Percentiles rank a stretch among this genome's conserved stretches.
Conservation (phyloP, 2,113 vertebrate species). For the Thryonomys swinderianus region DNA sequence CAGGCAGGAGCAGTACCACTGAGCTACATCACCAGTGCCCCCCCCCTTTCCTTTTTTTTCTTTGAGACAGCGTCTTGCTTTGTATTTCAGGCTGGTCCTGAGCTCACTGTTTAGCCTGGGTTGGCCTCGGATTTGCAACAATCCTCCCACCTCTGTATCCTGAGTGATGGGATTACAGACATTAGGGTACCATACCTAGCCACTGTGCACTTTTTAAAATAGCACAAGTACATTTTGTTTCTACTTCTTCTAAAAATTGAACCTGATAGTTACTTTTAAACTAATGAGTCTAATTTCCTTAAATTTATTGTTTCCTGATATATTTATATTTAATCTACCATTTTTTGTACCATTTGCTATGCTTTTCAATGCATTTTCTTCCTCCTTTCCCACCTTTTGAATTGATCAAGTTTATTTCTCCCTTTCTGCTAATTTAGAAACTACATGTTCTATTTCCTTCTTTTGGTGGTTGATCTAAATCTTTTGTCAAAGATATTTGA, state of each 20-base stretch:
- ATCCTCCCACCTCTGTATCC: no score
- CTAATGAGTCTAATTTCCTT: neutral
- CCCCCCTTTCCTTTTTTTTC: no score
- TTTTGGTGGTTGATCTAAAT: neutral
- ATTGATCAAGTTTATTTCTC: neutral
- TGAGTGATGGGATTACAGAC: no score
- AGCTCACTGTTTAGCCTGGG: no score
- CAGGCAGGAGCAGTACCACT: no score
- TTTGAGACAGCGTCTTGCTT: no score
- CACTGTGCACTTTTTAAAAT: neutral
- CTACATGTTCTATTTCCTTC: neutral
- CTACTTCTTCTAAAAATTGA: neutral
- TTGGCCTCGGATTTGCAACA: no score
- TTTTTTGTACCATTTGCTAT: constrained; percentile 6
- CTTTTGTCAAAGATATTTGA: neutral
- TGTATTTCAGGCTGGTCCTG: no score
- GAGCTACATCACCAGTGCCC: no score
- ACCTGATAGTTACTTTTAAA: neutral
- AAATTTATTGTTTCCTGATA: neutral
- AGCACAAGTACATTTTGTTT: neutral
- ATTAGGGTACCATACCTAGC: neutral
- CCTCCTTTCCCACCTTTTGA: neutral
- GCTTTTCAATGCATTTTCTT: neutral
- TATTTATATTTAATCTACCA: neutral
- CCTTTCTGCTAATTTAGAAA: neutral